Evolutionary conservation across 64 coral and sea anemone species (phyloP), one percentile per base, ranked within the genome.

Genomic region (Cladopsammia gracilis): DNA sequence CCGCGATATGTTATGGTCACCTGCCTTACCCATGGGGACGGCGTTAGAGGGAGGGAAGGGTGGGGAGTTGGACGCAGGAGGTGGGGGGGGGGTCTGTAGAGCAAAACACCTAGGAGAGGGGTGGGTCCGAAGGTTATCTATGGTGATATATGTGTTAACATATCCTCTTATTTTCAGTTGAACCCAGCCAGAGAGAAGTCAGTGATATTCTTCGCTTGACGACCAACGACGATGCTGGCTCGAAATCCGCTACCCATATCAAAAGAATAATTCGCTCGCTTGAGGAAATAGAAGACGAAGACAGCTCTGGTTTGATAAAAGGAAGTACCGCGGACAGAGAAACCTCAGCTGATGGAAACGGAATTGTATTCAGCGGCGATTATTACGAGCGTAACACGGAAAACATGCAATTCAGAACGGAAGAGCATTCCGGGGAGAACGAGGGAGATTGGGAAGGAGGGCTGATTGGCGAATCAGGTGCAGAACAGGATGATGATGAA

Each of bases 241-340:
- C 9, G 42, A 48, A 64, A 50, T 84, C 62, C 58, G 2, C 26
- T 34, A 60, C 25, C 8, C 10, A 64, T 2, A 23, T 62, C 46
- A 84, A 12, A 34, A 84, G 80, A 84, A 84, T 84, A 50, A 66
- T 84, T 22, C 80, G 80, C 25, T 84, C 80, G 10, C 46, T 84
- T 22, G 80, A 84, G 10, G 80, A 84, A 67, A 84, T 84, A 20
- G 87, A 89, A 77, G 87, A 89, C 15, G 75, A 77, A 20, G 34
- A 77, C 7, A 58, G 20, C 43, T 89, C 72, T 15, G 87, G 58
- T 77, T 45, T 53, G 51, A 62, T n/a, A 56, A 48, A 46, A 49
- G 19, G 45, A 6, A 50, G 43, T 56, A 34, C 34, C 15, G 57
- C 1, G 12, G 45, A 47, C 51, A 52, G 19, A 58, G 16, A 61